Base-by-base conservation (phyloP, 2,113 vertebrate species). In the Ciconia stormi region DNA sequence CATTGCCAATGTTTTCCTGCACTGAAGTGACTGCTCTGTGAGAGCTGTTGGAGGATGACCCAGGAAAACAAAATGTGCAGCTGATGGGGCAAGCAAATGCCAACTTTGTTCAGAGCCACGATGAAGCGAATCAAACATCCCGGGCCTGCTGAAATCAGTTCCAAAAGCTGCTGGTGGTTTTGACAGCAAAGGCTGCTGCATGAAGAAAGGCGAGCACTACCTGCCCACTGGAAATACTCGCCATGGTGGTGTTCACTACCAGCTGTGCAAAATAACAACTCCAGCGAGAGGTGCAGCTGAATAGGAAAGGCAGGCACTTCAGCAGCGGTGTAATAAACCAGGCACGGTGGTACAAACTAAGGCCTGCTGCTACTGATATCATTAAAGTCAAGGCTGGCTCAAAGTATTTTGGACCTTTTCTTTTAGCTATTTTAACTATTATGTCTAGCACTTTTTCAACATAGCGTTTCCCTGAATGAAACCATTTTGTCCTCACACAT, bases 211-310 rank as follows among this genome's bases (percentile, higher is more conserved):
- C 0, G 1, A 73, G 27, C 2, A 0, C 36, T 69, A 12, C 77
- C 40, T 69, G 22, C 14, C n/a, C 44, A 4, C 38, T 32, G 19
- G 9, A 46, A 55, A 20, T 9, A 1, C 11, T 9, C 1, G 0
- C 4, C 9, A 1, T 15, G 34, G 44, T 10, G 10, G 9, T 13
- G 30, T 3, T 86, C 8, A 1, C 17, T 6, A 30, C 13, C 34
- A 52, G 34, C 34, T 23, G 26, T 14, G 52, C 16, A 4, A 30
- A 40, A 17, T 3, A 11, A 4, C 61, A n/a, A 1, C 27, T 40
- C 7, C 42, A 38, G 40, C 0, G 0, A 26, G 73, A 78, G 11
- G 1, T 9, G 10, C 22, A 53, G 30, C 52, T 23, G 10, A 47
- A 5, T 3, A 36, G 40, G 23, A 20, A 25, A 22, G 11, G 16